phyloP scores from a whole-genome alignment of 2,888 invertebrate genomes.

The Raillietiella orientalis region DNA sequence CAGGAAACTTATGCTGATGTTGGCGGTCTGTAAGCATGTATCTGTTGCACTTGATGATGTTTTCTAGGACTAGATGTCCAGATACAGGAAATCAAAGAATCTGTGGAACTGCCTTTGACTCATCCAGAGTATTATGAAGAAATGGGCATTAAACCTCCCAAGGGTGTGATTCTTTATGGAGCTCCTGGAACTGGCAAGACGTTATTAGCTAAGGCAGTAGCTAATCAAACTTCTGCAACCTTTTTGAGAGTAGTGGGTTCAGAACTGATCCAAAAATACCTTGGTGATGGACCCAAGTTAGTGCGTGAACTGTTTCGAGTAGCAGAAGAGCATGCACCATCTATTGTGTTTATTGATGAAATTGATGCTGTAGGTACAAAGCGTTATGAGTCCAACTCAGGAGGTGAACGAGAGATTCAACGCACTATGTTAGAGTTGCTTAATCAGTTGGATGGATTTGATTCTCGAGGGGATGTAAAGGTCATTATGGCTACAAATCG shows the following conservation, averaged over 20 bases:
- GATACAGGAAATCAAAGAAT: constrained; percentile 93
- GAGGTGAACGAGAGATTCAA: constrained; percentile 96
- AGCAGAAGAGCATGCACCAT: constrained; percentile 98
- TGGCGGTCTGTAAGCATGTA: constrained; percentile 22
- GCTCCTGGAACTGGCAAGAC: constrained; percentile 97
- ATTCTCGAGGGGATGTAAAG: constrained; percentile 84
- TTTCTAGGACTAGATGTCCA: constrained; percentile 51
- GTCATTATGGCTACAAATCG: constrained; percentile 93
- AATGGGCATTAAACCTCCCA: constrained; percentile 98
- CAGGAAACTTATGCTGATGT: constrained; percentile 98
- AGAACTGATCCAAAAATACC: constrained; percentile 91
- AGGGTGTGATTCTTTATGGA: constrained; percentile 93
- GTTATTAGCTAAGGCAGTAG: constrained; percentile 87
- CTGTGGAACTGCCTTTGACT: constrained; percentile 86
- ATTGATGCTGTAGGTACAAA: constrained; percentile 98
- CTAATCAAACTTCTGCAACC: constrained; percentile 96
- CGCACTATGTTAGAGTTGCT: constrained; percentile 95
- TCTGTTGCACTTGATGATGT: constrained; percentile 1
- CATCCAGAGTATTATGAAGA: constrained; percentile 99
- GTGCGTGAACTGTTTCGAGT: constrained; percentile 91
- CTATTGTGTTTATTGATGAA: constrained; percentile 98
- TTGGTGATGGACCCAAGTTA: constrained; percentile 95
- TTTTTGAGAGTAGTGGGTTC: constrained; percentile 97
- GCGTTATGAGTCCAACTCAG: constrained; percentile 94
- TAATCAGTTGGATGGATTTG: constrained; percentile 94